These are phyloP conservation scores for Pasiphila rectangulata DNA, from an alignment of 2,888 invertebrate species.

Conservation along the genomic window DNA sequence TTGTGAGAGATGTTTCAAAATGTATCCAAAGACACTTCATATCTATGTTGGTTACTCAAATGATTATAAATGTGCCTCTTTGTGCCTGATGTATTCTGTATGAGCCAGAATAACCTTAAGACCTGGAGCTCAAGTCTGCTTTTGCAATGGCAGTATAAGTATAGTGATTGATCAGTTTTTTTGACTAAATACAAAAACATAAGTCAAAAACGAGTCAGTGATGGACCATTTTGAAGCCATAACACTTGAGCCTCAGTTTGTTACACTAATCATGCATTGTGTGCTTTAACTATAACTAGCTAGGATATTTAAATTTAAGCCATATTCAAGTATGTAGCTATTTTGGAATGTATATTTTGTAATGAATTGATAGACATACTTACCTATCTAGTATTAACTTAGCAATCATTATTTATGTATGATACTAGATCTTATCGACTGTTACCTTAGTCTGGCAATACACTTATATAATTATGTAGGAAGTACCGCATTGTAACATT, in stretches of 20 bases:
- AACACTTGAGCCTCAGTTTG: too few relatives aligned
- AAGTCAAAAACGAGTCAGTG: too few relatives aligned
- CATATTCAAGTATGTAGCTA: slow-evolving; percentile 1
- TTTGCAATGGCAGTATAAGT: too few relatives aligned
- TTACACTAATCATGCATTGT: too few relatives aligned
- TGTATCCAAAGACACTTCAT: slow-evolving; percentile 34
- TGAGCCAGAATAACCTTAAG: background rate
- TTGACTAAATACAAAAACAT: too few relatives aligned
- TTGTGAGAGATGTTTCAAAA: slow-evolving; percentile 15
- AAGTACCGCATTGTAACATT: too few relatives aligned
- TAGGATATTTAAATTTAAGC: background rate
- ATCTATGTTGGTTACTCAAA: slow-evolving; percentile 5
- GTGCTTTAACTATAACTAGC: background rate
- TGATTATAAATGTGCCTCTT: background rate
- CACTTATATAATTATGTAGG: background rate
- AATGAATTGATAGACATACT: background rate
- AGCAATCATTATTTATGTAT: background rate
- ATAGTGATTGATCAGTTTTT: too few relatives aligned
- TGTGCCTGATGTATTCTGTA: slow-evolving; percentile 2
- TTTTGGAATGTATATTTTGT: slow-evolving; percentile 1
- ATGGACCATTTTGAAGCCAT: too few relatives aligned
- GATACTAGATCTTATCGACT: background rate
- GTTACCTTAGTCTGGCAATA: slow-evolving; percentile 3
- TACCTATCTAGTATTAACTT: slow-evolving; percentile 12
- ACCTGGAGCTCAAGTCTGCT: too few relatives aligned